These are phyloP conservation scores for Calliscelio sp. DNA, from an alignment of 2,888 invertebrate species.

Conservation along the genomic window DNA sequence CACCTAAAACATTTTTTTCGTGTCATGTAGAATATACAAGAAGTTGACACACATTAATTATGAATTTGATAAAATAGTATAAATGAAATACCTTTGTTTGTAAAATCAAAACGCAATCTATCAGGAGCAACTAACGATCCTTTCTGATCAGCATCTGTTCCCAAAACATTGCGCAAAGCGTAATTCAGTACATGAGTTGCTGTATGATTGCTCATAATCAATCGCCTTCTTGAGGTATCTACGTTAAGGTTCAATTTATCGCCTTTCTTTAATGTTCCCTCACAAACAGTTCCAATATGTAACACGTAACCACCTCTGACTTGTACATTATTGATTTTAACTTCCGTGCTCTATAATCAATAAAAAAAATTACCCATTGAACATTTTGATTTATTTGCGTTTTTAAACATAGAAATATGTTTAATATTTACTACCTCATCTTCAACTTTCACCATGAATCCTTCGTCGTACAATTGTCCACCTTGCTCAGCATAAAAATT, in stretches of 20 bases:
- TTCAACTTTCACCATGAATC: slow-evolving; percentile 93
- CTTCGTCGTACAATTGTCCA: slow-evolving; percentile 99
- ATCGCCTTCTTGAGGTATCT: slow-evolving; percentile 93
- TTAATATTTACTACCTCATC: too few relatives aligned
- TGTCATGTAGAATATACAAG: too few relatives aligned
- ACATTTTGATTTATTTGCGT: too few relatives aligned
- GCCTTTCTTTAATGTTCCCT: slow-evolving; percentile 93
- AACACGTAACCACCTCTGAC: slow-evolving; percentile 98
- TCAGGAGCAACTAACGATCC: slow-evolving; percentile 99
- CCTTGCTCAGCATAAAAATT: slow-evolving; percentile 99
- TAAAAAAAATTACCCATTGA: neutral
- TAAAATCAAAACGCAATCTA: slow-evolving; percentile 98
- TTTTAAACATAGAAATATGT: too few relatives aligned
- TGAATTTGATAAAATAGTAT: too few relatives aligned
- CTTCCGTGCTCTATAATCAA: slow-evolving; percentile 90
- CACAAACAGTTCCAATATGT: slow-evolving; percentile 94
- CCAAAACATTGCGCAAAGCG: slow-evolving; percentile 95
- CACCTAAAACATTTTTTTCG: too few relatives aligned
- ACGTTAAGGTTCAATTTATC: slow-evolving; percentile 93
- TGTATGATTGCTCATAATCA: slow-evolving; percentile 99
- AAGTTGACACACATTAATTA: too few relatives aligned
- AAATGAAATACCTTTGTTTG: slow-evolving; percentile 93
- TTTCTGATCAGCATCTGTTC: slow-evolving; percentile 96
- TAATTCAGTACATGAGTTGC: slow-evolving; percentile 99
- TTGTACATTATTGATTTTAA: slow-evolving; percentile 97